Base-by-base conservation (phyloP, 2,888 invertebrate species). In the Ornithoptera priamus region DNA sequence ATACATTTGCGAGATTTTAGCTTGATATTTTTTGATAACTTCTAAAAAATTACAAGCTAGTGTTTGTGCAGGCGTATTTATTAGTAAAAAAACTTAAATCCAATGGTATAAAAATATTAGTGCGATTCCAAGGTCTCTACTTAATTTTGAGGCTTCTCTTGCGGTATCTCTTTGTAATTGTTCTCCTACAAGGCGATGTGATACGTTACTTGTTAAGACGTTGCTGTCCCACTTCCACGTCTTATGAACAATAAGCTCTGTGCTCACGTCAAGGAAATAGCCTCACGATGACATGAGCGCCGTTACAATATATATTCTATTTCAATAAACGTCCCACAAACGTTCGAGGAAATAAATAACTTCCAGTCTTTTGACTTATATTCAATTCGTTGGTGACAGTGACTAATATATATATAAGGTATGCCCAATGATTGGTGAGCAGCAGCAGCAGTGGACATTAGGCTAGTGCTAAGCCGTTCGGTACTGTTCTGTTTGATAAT, bases 201-300 rank as follows among this genome's bases (percentile, higher is more conserved):
- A 46, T 46, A 62, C 42, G 62, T 62, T 62, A 42, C 17, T 24
- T 63, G 50, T 63, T 58, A 63, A 65, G 69, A 65, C 65, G 42
- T 61, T 42, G n/a, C 20, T 15, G 60, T 61, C 53, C 65, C n/a
- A 65, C 62, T 68, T 67, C 58, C 58, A 63, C 58, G 62, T 62
- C 30, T 68, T 62, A 36, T 57, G 46, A 63, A 68, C 68, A 68
- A 68, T 63, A 62, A 58, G 30, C 24, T 15, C 42, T 62, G 22
- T 56, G 24, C 53, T 62, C 67, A 53, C 53, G 62, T 67, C 62
- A 42, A 62, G 62, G 67, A 62, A 67, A 58, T 62, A 62, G 66
- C n/a, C 53, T 53, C 53, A 53, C 66, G 57, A 65, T 53, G 66
- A 60, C 59, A 60, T 66, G 50, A 66, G 59, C 12, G 57, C 39